Percentiles rank a stretch among this genome's conserved stretches.
Conservation (phyloP, 1,140 invertebrate genomes). For the Coptotermes formosanus region DNA sequence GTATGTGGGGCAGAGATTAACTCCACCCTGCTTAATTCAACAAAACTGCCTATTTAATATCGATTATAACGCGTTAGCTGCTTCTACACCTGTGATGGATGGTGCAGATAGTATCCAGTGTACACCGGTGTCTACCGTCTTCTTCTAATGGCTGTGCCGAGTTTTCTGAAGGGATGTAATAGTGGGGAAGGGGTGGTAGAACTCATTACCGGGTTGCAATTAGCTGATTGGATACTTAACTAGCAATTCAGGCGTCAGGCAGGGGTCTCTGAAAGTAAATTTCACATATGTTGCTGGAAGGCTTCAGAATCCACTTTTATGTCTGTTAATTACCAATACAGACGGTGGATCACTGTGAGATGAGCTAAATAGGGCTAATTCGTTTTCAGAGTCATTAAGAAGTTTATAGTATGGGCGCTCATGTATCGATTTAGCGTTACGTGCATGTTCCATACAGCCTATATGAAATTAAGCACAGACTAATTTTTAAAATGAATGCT, state of each 20-base stretch:
- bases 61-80: neutral
- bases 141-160: conserved; percentile 22
- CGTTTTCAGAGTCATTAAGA: neutral
- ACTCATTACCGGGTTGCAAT: conserved; percentile 7
- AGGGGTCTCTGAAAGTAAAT: neutral
- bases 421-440: no score
- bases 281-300: neutral
- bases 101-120: neutral
- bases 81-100: conserved; percentile 21
- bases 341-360: neutral
- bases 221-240: conserved; percentile 25
- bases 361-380: neutral
- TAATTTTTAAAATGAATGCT: no score
- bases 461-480: no score
- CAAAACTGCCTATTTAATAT: conserved; percentile 24
- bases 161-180: neutral
- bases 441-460: no score
- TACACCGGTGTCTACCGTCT: neutral
- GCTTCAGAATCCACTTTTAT: neutral
- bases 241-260: conserved; percentile 3
- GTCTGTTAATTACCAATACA: neutral
- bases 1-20: neutral
- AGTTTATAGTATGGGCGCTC: neutral
- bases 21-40: neutral
- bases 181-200: neutral